Evolutionary conservation across 2,113 vertebrate species (phyloP).

Genomic region (Sebastes schlegelii): DNA sequence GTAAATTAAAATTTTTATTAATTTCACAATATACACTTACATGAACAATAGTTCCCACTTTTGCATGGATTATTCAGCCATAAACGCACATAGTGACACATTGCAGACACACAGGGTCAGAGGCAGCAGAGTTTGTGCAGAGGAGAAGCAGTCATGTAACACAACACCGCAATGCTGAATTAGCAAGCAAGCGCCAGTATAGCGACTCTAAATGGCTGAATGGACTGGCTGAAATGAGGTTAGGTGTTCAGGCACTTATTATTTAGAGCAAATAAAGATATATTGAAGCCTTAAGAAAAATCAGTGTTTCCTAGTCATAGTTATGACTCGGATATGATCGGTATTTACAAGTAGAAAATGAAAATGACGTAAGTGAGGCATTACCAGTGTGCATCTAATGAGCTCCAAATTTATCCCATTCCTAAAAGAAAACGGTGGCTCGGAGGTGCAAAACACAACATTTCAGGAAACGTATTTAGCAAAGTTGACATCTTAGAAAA

Average conservation of each 20-base stretch:
- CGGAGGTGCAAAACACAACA: no score
- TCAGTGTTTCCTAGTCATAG: neutral
- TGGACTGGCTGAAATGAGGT: neutral
- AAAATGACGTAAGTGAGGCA: no score
- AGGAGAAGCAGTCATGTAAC: constrained; percentile 28
- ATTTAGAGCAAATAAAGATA: neutral
- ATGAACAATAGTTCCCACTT: neutral
- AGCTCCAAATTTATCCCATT: no score
- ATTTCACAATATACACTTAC: constrained; percentile 39
- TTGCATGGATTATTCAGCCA: neutral
- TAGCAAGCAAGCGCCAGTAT: neutral
- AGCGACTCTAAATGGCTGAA: constrained; percentile 7
- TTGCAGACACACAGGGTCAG: constrained; percentile 25
- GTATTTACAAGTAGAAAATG: no score
- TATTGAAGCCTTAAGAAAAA: no score
- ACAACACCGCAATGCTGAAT: constrained; percentile 36
- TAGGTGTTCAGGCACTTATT: neutral
- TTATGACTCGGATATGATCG: neutral
- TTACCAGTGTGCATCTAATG: no score
- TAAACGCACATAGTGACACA: neutral
- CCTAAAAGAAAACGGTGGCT: no score
- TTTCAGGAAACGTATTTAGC: no score
- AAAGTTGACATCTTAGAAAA: neutral
- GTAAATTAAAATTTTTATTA: constrained; percentile 87
- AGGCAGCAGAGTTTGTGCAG: constrained; percentile 7